phyloP scores from a whole-genome alignment of 2,113 vertebrate species.

The Microtus montanus region DNA sequence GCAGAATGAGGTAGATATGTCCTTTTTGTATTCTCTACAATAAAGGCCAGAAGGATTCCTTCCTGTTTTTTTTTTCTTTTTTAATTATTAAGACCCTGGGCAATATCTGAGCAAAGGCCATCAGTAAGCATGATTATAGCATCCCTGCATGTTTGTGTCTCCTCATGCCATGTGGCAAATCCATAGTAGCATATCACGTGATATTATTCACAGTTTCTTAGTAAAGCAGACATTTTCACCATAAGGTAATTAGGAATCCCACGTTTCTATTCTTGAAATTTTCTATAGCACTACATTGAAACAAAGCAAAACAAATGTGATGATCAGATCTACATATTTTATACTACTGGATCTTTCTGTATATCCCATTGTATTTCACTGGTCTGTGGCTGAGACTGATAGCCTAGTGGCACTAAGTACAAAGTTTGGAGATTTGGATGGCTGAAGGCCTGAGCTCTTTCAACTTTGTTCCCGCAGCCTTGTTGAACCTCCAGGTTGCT shows the following conservation, averaged over 20 bases:
- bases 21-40: conserved; percentile 2
- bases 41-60: background rate
- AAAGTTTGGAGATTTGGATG: background rate
- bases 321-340: background rate
- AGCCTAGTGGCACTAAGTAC: background rate
- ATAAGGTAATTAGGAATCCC: background rate
- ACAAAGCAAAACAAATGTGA: background rate
- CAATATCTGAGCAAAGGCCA: background rate
- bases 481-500: background rate
- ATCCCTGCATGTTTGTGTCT: background rate
- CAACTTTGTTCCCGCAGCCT: background rate
- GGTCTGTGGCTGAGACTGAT: background rate
- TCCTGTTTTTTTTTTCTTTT: background rate
- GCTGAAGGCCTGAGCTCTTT: background rate
- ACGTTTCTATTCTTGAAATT: background rate
- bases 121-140: background rate
- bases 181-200: background rate
- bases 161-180: background rate
- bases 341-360: background rate
- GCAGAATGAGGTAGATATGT: background rate
- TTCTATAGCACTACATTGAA: background rate
- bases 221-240: background rate
- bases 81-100: background rate
- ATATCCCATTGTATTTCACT: background rate
- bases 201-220: background rate